Evolutionary conservation across 2,797 vertebrate species (phyloP).

Genomic region (Decapterus maruadsi): DNA sequence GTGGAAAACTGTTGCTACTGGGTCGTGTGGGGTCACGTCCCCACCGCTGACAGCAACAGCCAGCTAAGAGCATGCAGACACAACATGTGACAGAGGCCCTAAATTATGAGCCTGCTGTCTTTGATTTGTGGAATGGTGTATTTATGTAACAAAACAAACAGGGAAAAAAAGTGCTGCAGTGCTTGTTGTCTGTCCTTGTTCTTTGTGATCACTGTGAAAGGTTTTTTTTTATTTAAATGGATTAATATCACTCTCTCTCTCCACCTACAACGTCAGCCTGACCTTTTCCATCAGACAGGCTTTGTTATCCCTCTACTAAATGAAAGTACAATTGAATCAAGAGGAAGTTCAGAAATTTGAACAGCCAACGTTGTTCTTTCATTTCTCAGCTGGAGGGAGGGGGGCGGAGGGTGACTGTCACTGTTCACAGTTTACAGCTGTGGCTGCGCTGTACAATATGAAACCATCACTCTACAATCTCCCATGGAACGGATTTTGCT

Average conservation of each 20-base stretch:
- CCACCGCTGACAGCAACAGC: conserved; percentile 32
- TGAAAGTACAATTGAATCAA: conserved; percentile 47
- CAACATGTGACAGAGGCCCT: conserved; percentile 27
- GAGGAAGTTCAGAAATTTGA: conserved; percentile 32
- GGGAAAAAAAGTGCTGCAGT: neutral
- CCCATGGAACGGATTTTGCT: conserved; percentile 23
- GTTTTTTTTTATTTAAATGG: conserved; percentile 1
- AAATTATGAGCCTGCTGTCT: conserved; percentile 1
- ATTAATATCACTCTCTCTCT: conserved; percentile 6
- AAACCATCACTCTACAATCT: conserved; percentile 13
- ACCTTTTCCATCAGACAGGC: conserved; percentile 28
- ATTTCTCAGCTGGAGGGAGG: conserved; percentile 13
- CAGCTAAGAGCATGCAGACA: conserved; percentile 38
- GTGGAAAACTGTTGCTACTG: conserved; percentile 66
- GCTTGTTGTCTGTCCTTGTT: conserved; percentile 13
- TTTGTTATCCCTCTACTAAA: conserved; percentile 32
- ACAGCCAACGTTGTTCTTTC: conserved; percentile 7
- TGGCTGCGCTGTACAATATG: conserved; percentile 6
- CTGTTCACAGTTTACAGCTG: conserved; percentile 9
- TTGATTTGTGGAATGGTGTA: conserved; percentile 11
- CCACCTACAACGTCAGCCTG: neutral
- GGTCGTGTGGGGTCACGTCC: conserved; percentile 55
- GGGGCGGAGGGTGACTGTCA: neutral
- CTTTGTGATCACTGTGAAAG: conserved; percentile 17
- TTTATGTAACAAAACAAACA: neutral